A percentile compares a stretch with the other conserved stretches of the same genome.
These are phyloP conservation scores for Rhea americana DNA, from an alignment of 2,113 vertebrate species.

Conservation along the genomic window DNA sequence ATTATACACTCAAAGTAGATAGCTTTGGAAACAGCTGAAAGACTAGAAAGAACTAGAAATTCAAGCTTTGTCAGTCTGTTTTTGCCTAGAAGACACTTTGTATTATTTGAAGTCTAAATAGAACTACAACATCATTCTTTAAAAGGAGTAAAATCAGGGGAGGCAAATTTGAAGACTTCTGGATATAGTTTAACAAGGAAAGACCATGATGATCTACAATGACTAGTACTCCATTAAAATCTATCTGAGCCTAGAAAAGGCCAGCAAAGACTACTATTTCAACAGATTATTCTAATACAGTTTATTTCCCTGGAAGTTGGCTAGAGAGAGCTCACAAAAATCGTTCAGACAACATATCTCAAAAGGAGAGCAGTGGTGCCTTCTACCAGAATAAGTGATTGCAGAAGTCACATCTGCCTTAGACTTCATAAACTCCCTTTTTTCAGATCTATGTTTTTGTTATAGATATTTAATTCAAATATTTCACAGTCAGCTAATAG, in stretches of 20 bases:
- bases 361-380: background rate
- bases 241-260: background rate
- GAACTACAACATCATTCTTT: background rate
- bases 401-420: background rate
- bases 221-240: background rate
- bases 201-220: background rate
- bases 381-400: background rate
- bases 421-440: background rate
- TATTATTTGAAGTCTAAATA: background rate
- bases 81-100: background rate
- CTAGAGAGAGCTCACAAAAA: background rate
- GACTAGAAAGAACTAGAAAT: background rate
- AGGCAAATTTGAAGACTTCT: background rate
- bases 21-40: conserved; percentile 26
- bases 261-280: background rate
- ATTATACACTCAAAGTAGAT: conserved; percentile 26
- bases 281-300: background rate
- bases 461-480: background rate
- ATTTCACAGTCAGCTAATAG: background rate
- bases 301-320: background rate
- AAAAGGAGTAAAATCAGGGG: background rate
- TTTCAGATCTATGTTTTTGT: background rate
- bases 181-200: background rate
- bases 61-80: background rate
- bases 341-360: background rate